phyloP scores from a whole-genome alignment of 1,140 invertebrate genomes.

The fruit fly (Drosophila melanogaster) region DNA sequence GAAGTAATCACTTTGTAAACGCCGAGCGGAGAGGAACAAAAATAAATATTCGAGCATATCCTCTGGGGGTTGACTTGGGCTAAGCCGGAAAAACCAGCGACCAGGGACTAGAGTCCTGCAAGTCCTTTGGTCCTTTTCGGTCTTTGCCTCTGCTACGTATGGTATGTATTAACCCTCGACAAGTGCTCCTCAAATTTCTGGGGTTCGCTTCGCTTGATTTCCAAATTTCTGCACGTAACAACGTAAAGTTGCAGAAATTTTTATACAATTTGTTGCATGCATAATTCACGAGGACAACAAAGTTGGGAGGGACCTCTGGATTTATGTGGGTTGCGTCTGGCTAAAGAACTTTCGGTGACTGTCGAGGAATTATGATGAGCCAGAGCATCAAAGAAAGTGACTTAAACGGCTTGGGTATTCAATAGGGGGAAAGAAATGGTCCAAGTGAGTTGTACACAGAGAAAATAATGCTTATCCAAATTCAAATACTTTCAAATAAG shows the following conservation, averaged over 20 bases:
- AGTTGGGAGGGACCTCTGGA: slow-evolving; percentile 49
- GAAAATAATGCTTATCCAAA: background rate
- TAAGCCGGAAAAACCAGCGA: slow-evolving; percentile 38
- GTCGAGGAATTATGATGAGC: slow-evolving; percentile 79
- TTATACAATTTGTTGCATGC: slow-evolving; percentile 84
- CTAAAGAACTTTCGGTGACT: slow-evolving; percentile 25
- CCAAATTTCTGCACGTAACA: slow-evolving; percentile 79
- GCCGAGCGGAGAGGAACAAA: slow-evolving; percentile 37
- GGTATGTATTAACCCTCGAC: slow-evolving; percentile 5
- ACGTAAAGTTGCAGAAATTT: slow-evolving; percentile 82
- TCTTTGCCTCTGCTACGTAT: background rate
- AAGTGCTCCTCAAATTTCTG: slow-evolving; percentile 67
- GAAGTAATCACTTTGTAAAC: slow-evolving; percentile 84
- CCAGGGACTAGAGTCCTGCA: slow-evolving; percentile 35
- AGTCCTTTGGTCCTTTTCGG: slow-evolving; percentile 31
- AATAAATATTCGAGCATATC: slow-evolving; percentile 34
- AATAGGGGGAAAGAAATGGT: slow-evolving; percentile 33
- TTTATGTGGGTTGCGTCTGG: slow-evolving; percentile 57
- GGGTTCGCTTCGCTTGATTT: slow-evolving; percentile 64
- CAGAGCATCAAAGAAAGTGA: slow-evolving; percentile 49
- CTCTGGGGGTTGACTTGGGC: slow-evolving; percentile 60
- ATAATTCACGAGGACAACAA: slow-evolving; percentile 76
- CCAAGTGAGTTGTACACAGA: background rate
- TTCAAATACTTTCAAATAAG: no score
- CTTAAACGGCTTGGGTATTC: slow-evolving; percentile 37